Evolutionary conservation across 2,888 invertebrate species (phyloP), one percentile per base, ranked within the genome.

Genomic region (Lochmaea capreae): DNA sequence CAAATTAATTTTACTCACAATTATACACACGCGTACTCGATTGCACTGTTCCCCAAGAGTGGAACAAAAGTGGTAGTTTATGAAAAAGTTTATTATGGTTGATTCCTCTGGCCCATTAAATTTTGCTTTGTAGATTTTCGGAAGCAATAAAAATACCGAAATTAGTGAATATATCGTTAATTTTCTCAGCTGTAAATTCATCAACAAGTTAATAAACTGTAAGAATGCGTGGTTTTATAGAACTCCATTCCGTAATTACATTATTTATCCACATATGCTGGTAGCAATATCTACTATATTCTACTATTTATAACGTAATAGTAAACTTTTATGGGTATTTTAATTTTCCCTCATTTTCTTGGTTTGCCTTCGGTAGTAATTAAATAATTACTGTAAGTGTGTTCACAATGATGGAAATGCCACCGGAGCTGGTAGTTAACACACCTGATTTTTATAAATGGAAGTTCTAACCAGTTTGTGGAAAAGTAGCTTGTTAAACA

Each of bases 351-450:
- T 18, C 14, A 11, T 58, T 58, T 14, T n/a, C 49, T 58, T 22
- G 57, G 11, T 10, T 58, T 58, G 57, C 14, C 49, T 14, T 49
- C 49, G 49, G 57, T 3, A 10, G 4, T 58, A 58, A 58, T 58
- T 58, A 18, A 58, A 58, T 22, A 58, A 58, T 58, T 58, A 58
- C 11, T 26, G 57, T n/a, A n/a, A 49, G 49, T 49, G 49, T 49
- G 49, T 14, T 49, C 49, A 49, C 49, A 49, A 49, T 49, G 2
- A 14, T 49, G n/a, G n/a, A 49, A 49, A 49, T 49, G 49, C 49
- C n/a, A 49, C 49, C 49, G n/a, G 49, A 6, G n/a, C 8, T 14
- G 5, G n/a, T 49, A 49, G 49, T 49, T 49, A 49, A 8, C 49
- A 49, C 49, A 49, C n/a, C 49, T 49, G 49, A 49, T 46, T n/a